These are phyloP conservation scores for Hypselothyrea guttata DNA, from an alignment of 2,888 invertebrate genomes.

Conservation along the genomic window DNA sequence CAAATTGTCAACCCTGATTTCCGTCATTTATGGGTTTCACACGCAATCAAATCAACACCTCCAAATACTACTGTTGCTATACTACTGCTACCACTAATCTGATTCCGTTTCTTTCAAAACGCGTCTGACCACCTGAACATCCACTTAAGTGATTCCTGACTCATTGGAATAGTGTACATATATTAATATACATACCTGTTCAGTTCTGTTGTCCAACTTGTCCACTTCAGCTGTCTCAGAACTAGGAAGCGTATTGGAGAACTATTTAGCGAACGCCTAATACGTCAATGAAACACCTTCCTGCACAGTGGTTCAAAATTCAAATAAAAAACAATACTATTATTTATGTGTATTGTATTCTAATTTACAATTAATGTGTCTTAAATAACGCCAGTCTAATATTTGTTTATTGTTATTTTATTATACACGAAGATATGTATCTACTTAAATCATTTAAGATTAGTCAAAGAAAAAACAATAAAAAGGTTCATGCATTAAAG, in stretches of 20 bases:
- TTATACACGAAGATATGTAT: no score
- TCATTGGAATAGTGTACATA: conserved; percentile 14
- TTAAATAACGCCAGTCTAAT: no score
- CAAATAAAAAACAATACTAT: no score
- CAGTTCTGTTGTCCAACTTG: conserved; percentile 3
- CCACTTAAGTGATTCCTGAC: conserved; percentile 21
- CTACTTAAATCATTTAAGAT: no score
- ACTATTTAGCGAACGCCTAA: conserved; percentile 1
- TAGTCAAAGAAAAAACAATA: no score
- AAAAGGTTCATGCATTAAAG: no score
- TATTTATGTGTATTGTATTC: background rate
- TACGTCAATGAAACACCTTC: no score
- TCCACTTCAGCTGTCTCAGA: conserved; percentile 10
- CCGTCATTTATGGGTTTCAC: conserved; percentile 14
- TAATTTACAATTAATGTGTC: no score
- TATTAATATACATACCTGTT: conserved; percentile 16
- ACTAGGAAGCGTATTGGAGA: conserved; percentile 42
- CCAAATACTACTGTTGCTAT: background rate
- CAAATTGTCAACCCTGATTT: conserved; percentile 20
- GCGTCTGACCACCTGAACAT: conserved; percentile 27
- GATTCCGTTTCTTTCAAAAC: conserved; percentile 21
- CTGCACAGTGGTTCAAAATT: conserved; percentile 2
- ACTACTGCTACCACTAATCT: background rate
- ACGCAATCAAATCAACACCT: conserved; percentile 17
- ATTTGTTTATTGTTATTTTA: no score